Base-by-base conservation (phyloP, 1,140 invertebrate species). In the Cydia amplana region DNA sequence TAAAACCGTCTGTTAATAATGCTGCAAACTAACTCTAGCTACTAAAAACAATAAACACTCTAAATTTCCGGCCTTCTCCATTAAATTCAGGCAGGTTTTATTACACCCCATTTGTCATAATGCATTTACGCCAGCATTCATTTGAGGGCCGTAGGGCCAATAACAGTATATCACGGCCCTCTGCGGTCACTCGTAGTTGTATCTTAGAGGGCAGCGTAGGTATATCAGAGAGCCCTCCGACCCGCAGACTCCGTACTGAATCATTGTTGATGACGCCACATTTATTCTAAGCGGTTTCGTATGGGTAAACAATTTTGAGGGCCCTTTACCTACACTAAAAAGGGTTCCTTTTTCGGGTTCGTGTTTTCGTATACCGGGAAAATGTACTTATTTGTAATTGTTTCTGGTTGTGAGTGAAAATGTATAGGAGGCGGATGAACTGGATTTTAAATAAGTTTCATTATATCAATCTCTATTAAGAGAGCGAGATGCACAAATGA, bases 201-300 rank as follows among this genome's bases (percentile, higher is more conserved):
- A 70, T 70, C 65, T 70, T 70, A 70, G 65, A 70, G 65, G 65
- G 65, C 65, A 70, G 32, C 65, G 65, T 70, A n/a, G n/a, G n/a
- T n/a, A 70, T 70, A 70, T 70, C 36, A 70, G 65, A 18, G 25
- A 16, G 23, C 28, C 25, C 28, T 36, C 64, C 64, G 64, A 36
- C 65, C 65, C 65, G 9, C 55, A 55, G 16, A 60, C 55, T 60
- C 55, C 18, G 55, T 18, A 36, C 65, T 70, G 65, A 70, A 70
- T 70, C 65, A 70, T 70, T 70, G 65, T 43, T 70, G 65, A 70
- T 70, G 65, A 70, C 65, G 65, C 65, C 65, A 36, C 32, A 70
- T 70, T 70, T 70, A 70, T 70, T 70, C 32, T 43, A 70, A 70
- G 65, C 65, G 65, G n/a, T 36, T 70, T 70, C 32, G 65, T 70